Conservation (phyloP, 92 coral and sea anemone species). For the Zoanthus gigantus region DNA sequence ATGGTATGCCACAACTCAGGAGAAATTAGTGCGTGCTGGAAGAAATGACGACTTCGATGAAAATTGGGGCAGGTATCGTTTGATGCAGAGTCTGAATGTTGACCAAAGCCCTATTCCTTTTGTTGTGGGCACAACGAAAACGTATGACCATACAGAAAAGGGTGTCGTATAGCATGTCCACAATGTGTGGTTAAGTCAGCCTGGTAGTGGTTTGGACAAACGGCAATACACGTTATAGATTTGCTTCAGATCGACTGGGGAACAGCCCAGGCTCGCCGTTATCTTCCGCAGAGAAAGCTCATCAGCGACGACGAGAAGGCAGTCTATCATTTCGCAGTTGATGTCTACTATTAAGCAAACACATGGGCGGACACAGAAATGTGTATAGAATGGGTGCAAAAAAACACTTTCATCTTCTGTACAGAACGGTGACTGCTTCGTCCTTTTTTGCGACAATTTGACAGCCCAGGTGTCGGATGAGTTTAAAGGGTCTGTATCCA, state of each 20-base stretch:
- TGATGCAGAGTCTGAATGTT: slow-evolving; percentile 41
- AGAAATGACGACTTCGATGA: slow-evolving; percentile 43
- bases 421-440: slow-evolving; percentile 25
- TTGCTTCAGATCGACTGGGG: slow-evolving; percentile 46
- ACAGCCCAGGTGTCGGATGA: slow-evolving; percentile 42
- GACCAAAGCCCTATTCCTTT: slow-evolving; percentile 58
- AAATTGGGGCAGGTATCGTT: slow-evolving; percentile 47
- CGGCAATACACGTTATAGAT: slow-evolving; percentile 42
- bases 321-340: slow-evolving; percentile 48
- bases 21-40: slow-evolving; percentile 37
- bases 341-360: slow-evolving; percentile 48
- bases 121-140: slow-evolving; percentile 22
- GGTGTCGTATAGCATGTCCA: slow-evolving; percentile 14
- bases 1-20: neutral
- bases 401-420: slow-evolving; percentile 18
- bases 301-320: slow-evolving; percentile 38
- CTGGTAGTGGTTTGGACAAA: slow-evolving; percentile 44
- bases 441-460: slow-evolving; percentile 49
- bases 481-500: neutral
- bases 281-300: slow-evolving; percentile 49
- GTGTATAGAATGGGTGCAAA: slow-evolving; percentile 49
- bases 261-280: slow-evolving; percentile 33
- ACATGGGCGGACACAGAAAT: slow-evolving; percentile 56
- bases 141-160: slow-evolving; percentile 18
- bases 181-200: slow-evolving; percentile 36